A percentile compares a stretch with the other conserved stretches of the same genome.
phyloP scores from a whole-genome alignment of 2,888 invertebrate species.

The Nysson spinosus region DNA sequence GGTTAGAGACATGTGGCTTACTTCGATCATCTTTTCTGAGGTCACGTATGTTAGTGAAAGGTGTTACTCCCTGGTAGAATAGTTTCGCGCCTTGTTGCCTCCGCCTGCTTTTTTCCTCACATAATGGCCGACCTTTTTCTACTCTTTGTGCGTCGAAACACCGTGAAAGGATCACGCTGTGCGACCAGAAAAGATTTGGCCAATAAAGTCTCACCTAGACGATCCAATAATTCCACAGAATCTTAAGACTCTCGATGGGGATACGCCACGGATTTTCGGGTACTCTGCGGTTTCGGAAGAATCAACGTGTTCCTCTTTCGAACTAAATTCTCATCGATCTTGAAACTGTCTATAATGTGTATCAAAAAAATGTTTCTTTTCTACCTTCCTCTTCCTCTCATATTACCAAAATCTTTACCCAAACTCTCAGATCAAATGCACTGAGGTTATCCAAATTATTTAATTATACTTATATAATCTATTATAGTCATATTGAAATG shows the following conservation, averaged over 20 bases:
- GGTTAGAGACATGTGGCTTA: conserved; percentile 13
- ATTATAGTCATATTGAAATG: too few species aligned
- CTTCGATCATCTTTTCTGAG: conserved; percentile 1
- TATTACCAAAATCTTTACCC: too few species aligned
- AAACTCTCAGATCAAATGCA: too few species aligned
- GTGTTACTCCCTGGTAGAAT: conserved; percentile 9
- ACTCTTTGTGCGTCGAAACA: conserved; percentile 63
- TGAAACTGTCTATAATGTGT: too few species aligned
- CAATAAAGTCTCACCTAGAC: conserved; percentile 62
- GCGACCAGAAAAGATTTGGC: conserved; percentile 60
- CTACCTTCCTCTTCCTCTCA: too few species aligned
- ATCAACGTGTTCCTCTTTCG: too few species aligned
- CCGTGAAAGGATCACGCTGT: conserved; percentile 63
- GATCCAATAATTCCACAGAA: conserved; percentile 32
- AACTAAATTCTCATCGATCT: too few species aligned
- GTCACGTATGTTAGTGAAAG: not conserved
- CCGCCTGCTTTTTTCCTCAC: conserved; percentile 18
- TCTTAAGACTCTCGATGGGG: conserved; percentile 10
- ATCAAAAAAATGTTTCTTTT: too few species aligned
- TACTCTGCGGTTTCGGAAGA: conserved; percentile 25
- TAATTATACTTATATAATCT: too few species aligned
- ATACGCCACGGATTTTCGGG: conserved; percentile 6
- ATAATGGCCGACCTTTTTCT: conserved; percentile 66
- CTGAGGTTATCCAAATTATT: too few species aligned
- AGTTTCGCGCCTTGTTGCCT: conserved; percentile 22